Evolutionary conservation across 2,888 invertebrate species (phyloP), one percentile per base, ranked within the genome.

Genomic region (Nycteola revayana): DNA sequence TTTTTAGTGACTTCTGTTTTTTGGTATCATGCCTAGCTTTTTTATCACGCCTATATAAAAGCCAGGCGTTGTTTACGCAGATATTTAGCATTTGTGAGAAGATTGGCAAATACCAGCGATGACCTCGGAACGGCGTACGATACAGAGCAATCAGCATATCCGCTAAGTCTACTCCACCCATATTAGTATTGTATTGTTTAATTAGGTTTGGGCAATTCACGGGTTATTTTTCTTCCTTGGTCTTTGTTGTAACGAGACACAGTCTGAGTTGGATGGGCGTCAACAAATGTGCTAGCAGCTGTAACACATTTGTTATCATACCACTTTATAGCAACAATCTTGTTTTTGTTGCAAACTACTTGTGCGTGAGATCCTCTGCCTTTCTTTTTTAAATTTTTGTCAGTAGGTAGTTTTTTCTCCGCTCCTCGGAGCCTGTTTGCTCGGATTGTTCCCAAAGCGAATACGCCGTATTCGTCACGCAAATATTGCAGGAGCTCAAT

Each of bases 281-380:
- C 31, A 8, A 28, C 9, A 29, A n/a, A n/a, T n/a, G 34, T 27
- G 17, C 42, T 32, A n/a, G 17, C 28, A 9, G 25, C 9, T 2
- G 28, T 42, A 9, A 37, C 42, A n/a, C 9, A 8, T 20, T 42
- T 42, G 22, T 42, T 42, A 21, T 34, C 42, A 28, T 36, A 35
- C 55, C 46, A 51, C 14, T 36, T 42, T 1, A 52, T 40, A 9
- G 44, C 28, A 20, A 28, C 35, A 8, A 40, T 9, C 14, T 42
- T 42, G 22, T 40, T 35, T 11, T 36, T 29, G 20, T 36, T 40
- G 20, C 40, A 38, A 1, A 30, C 27, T 1, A 33, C 24, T 27
- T 38, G 29, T 7, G 26, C 7, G 8, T 21, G 22, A 18, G 26
- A 9, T 3, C 32, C 32, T 25, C 32, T 23, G 10, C 27, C 28